Base-by-base conservation (phyloP, 2,888 invertebrate genomes). In the Creontiades dilutus region DNA sequence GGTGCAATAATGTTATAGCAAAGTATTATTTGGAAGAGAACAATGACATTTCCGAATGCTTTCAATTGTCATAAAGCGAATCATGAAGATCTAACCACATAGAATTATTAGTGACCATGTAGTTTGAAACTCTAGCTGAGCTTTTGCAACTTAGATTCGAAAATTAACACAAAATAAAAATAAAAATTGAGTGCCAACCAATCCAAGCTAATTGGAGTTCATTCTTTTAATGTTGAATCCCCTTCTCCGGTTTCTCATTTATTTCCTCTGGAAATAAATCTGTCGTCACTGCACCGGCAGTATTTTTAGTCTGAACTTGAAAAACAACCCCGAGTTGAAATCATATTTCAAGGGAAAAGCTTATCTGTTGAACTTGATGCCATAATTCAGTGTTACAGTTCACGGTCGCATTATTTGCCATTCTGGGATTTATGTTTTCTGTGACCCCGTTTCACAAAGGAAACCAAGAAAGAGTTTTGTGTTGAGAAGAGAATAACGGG, bases 401-500 rank as follows among this genome's bases (percentile, higher is more conserved):
- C 55, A 85, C 57, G 57, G 85, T 85, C 55, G 85, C 85, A 55
- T 61, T 85, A 85, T 85, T 85, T 85, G 85, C 85, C 55, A 85
- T 27, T 85, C 37, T n/a, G 27, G 28, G 85, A 85, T 85, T 57
- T 85, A 85, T 61, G 28, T 37, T 57, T 19, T 14, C 3, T 12
- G 19, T 85, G 85, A 85, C 85, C 85, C 37, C 48, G 61, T 85
- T 85, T 13, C 11, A 14, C 27, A 48, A 27, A 52, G 48, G 52
- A 80, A 37, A 9, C 52, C 52, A 23, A 52, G 52, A 48, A 48
- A 52, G 68, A 82, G 48, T 82, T n/a, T 14, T 19, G 47, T 16
- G 82, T 14, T 0, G 82, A 37, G 23, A 27, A 55, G 37, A 57
- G 37, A 55, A 61, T 61, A 61, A 85, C 55, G 57, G 37, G n/a